Conservation (phyloP, 1,140 invertebrate genomes). For the Neotoxoptera formosana region DNA sequence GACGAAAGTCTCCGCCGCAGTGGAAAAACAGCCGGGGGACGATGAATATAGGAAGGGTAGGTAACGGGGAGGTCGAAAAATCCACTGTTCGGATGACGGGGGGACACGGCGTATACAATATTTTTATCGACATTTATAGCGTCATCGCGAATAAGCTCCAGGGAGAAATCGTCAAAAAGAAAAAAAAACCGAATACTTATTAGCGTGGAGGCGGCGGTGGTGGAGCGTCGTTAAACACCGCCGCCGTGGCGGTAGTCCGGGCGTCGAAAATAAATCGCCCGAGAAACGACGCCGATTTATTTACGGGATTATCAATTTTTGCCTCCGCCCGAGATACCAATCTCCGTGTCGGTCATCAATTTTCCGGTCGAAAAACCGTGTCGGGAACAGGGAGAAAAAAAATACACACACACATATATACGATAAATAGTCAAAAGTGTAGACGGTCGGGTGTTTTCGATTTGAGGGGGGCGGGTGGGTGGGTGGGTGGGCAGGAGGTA, state of each 20-base stretch:
- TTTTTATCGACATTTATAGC: background rate
- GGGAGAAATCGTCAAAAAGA: background rate
- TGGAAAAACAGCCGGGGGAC: background rate
- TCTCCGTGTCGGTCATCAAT: constrained; percentile 48
- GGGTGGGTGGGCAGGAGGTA: background rate
- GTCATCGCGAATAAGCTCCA: no score
- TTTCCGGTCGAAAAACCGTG: constrained; percentile 38
- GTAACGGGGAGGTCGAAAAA: background rate
- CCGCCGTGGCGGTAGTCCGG: no score
- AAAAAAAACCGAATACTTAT: background rate
- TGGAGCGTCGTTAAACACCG: background rate
- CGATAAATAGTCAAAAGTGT: background rate
- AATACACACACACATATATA: background rate
- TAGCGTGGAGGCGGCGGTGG: background rate
- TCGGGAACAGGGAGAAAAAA: background rate
- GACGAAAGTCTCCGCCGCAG: background rate
- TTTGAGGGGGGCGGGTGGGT: background rate
- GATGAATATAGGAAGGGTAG: background rate
- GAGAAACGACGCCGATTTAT: constrained; percentile 45
- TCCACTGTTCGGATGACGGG: background rate
- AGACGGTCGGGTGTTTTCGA: background rate
- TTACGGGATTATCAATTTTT: constrained; percentile 54
- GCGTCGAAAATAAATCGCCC: constrained; percentile 1
- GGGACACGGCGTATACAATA: background rate
- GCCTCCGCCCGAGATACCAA: background rate